A percentile compares a stretch with the other conserved stretches of the same genome.
Evolutionary conservation across 2,797 vertebrate genomes (phyloP).

Genomic region (Clarias laeviceps): DNA sequence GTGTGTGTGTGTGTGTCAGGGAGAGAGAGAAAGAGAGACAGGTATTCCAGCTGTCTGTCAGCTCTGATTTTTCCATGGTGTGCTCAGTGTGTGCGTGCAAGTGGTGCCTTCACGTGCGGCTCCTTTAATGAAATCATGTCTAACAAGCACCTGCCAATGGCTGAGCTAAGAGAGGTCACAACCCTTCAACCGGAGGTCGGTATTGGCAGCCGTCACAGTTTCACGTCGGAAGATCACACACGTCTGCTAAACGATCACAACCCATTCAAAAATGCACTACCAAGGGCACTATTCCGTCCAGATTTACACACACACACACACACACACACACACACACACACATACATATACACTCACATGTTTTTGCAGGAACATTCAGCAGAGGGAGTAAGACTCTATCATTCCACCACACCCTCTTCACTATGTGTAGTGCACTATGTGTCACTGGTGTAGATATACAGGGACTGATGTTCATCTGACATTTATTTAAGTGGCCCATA

Average conservation of each 20-base stretch:
- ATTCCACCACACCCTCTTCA: constrained; percentile 14
- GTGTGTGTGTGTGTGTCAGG: constrained; percentile 27
- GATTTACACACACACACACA: constrained; percentile 1
- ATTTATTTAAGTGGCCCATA: not conserved
- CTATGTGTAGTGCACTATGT: not conserved
- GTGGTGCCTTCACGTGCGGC: constrained; percentile 73
- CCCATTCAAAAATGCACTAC: not conserved
- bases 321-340: constrained; percentile 16
- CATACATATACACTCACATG: not conserved
- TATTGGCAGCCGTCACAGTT: constrained; percentile 28
- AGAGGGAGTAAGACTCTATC: constrained; percentile 65
- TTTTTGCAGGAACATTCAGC: constrained; percentile 52
- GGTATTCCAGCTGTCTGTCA: constrained; percentile 84
- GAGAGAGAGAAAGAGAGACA: constrained; percentile 76
- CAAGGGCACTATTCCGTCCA: constrained; percentile 12
- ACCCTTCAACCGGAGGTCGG: constrained; percentile 65
- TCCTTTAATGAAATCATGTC: constrained; percentile 75
- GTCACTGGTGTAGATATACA: not conserved
- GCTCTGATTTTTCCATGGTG: constrained; percentile 80
- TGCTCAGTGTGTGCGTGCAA: constrained; percentile 44
- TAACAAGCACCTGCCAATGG: constrained; percentile 81
- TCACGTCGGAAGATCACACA: constrained; percentile 23
- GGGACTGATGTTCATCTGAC: not conserved
- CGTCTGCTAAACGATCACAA: constrained; percentile 31
- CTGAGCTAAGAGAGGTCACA: constrained; percentile 64